Base-by-base conservation (phyloP, 2,113 vertebrate species). In the Rhodinocichla rosea region DNA sequence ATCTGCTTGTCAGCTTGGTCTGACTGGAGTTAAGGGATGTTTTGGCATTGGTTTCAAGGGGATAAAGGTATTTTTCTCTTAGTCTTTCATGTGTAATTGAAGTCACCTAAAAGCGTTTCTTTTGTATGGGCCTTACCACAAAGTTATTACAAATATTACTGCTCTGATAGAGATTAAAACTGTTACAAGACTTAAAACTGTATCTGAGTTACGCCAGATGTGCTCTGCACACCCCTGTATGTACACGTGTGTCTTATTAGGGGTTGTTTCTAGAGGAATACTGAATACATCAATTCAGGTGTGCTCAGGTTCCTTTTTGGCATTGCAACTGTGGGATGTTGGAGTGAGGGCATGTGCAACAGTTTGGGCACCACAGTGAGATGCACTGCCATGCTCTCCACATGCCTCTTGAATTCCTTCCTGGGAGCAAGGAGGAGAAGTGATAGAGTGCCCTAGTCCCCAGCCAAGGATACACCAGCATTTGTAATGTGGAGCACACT, bases 161-260 rank as follows among this genome's bases (percentile, higher is more conserved):
- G 16, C 20, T 18, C 33, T 0, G 0, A 23, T 20, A 28, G 52
- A 49, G 10, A 40, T 57, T 20, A 45, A 53, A 84, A 35, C 11
- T 32, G n/a, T 50, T 28, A 28, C 11, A 28, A 32, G 59, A 52
- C 7, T 35, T 45, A 16, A 53, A 59, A 13, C 16, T n/a, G 24
- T 56, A 32, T n/a, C n/a, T n/a, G n/a, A 28, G 3, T 49, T 63
- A 21, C 3, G 9, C 26, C 16, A 60, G 5, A 47, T 74, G 33
- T n/a, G 62, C 20, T 23, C 57, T 65, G 15, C 32, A 32, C 3
- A 9, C 9, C 16, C 21, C 26, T 19, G 0, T 5, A 5, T 2
- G 4, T 57, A 35, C 18, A 40, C 0, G 0, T 18, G 30, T n/a
- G 26, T 14, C 17, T 19, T 75, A 15, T 6, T 56, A 17, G 30